A percentile compares a stretch with the other conserved stretches of the same genome.
These are phyloP conservation scores for Phyllostomus discolor DNA, from an alignment of 2,113 vertebrate species.

Conservation along the genomic window DNA sequence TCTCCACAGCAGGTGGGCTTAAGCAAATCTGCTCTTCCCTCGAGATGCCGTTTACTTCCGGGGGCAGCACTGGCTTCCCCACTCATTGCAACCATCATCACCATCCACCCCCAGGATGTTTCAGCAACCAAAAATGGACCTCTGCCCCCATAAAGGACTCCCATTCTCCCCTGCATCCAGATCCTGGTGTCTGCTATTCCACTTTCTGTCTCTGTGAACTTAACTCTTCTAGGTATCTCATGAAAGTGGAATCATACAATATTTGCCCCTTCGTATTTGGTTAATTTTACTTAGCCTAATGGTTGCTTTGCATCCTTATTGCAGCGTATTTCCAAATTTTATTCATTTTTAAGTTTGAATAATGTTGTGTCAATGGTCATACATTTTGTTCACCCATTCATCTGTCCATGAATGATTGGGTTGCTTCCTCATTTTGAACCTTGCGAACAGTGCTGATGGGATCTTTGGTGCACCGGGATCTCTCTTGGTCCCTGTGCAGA, in stretches of 20 bases:
- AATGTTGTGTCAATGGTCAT: too few relatives aligned
- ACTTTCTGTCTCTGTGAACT: not conserved
- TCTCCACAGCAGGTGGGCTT: not conserved
- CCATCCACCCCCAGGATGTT: too few relatives aligned
- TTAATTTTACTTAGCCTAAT: not conserved
- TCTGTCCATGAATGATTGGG: not conserved
- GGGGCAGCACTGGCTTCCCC: not conserved
- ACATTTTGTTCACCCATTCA: not conserved
- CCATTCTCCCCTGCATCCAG: too few relatives aligned
- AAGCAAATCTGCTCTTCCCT: not conserved
- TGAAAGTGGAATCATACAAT: not conserved
- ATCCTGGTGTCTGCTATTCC: not conserved
- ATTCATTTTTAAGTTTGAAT: not conserved
- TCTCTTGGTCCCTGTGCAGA: not conserved
- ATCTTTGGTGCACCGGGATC: too few relatives aligned
- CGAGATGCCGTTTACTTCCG: not conserved
- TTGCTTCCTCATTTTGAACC: not conserved
- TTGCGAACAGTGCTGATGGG: not conserved
- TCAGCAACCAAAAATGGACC: not conserved
- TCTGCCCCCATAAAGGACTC: not conserved
- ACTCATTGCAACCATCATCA: not conserved
- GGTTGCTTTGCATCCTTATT: not conserved
- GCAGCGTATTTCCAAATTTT: not conserved
- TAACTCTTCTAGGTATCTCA: not conserved
- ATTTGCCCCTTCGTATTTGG: not conserved